phyloP scores from a whole-genome alignment of 64 coral and sea anemone genomes.

The Cladopsammia gracilis region DNA sequence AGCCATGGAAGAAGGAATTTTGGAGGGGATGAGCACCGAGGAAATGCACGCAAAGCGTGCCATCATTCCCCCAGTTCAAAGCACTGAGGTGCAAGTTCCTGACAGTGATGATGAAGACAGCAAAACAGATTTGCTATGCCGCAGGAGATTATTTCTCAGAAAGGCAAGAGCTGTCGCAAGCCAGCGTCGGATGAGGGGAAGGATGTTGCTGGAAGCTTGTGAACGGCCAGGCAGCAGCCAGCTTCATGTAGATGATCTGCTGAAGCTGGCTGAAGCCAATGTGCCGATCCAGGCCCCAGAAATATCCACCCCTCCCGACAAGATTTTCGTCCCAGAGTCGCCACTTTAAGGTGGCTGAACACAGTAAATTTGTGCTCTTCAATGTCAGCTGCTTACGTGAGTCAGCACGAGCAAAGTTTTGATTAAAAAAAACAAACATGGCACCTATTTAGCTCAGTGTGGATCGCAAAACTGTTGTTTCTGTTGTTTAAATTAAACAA shows the following conservation, averaged over 20 bases:
- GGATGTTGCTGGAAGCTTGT: not conserved
- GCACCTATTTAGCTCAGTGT: too few relatives aligned
- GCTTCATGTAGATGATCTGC: not conserved
- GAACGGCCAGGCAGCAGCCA: not conserved
- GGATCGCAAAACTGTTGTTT: too few relatives aligned
- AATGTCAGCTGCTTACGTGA: too few relatives aligned
- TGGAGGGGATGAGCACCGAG: not conserved
- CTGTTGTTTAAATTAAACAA: too few relatives aligned
- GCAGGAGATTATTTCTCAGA: not conserved
- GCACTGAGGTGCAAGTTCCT: not conserved
- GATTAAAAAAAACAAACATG: too few relatives aligned
- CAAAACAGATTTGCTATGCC: not conserved
- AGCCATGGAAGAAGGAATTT: not conserved
- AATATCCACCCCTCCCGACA: not conserved
- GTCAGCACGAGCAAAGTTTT: too few relatives aligned
- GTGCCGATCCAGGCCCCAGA: too few relatives aligned
- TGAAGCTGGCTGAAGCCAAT: not conserved
- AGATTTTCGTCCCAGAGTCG: not conserved
- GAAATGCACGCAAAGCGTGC: not conserved
- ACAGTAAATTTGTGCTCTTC: too few relatives aligned
- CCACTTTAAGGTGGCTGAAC: not conserved
- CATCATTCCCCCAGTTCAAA: not conserved
- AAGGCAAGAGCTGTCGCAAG: not conserved
- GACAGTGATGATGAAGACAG: not conserved
- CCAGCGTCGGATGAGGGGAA: not conserved